Evolutionary conservation across 2,888 invertebrate genomes (phyloP), one percentile per base, ranked within the genome.

Genomic region (Caenorhabditis drosophilae): DNA sequence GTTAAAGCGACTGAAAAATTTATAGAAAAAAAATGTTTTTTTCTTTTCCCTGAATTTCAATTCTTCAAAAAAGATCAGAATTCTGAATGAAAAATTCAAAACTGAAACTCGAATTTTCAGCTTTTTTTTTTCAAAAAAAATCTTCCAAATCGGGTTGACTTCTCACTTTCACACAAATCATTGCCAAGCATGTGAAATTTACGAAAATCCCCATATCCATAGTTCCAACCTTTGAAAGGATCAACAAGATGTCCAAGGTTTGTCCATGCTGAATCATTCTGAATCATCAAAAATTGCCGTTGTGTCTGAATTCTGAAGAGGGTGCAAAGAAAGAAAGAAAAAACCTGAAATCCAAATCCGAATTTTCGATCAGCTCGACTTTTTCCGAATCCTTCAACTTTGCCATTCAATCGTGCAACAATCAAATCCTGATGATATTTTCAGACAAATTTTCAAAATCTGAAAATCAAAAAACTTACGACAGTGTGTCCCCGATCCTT

Each of bases 401-500:
- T n/a, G n/a, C n/a, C n/a, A 31, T 9, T 9, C 31, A 9, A 49
- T 46, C 54, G 27, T 9, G 60, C 49, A 2, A 60, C 46, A 6
- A 60, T 38, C 9, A 54, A 25, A n/a, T 60, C 53, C 54, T 55
- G n/a, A 18, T 46, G 16, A 12, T 36, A 36, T 15, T 7, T 36
- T 12, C 16, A n/a, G 40, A 11, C 36, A 9, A 4, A 9, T 36
- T 36, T 4, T 36, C n/a, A n/a, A n/a, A n/a, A n/a, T n/a, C n/a
- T n/a, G n/a, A n/a, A n/a, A n/a, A 38, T 22, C 23, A 3, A n/a
- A 2, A 22, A 36, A 48, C 69, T 44, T 26, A 73, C 73, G 55
- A 73, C 73, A 38, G 41, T 41, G 52, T 73, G 70, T 2, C 68
- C 71, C 26, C 40, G 31, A 15, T 66, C 60, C 2, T 42, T 58